Conservation (phyloP, 2,113 vertebrate species). For the Colossoma macropomum region DNA sequence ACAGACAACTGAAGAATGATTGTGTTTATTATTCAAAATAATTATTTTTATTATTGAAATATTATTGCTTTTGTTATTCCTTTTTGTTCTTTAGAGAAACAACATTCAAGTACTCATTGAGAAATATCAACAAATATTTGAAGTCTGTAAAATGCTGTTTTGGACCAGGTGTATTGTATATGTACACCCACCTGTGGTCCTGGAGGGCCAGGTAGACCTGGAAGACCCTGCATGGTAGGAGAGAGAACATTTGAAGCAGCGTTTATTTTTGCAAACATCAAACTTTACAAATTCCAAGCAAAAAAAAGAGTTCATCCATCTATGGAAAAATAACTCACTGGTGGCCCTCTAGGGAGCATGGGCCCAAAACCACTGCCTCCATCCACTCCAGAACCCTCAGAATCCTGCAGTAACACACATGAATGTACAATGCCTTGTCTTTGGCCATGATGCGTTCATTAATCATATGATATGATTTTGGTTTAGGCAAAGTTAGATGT, state of each 20-base stretch:
- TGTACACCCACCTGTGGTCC: slow-evolving; percentile 72
- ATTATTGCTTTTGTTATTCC: too few species aligned
- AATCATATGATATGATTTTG: slow-evolving; percentile 1
- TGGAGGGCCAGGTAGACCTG: slow-evolving; percentile 69
- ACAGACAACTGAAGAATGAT: too few species aligned
- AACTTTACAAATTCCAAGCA: not conserved
- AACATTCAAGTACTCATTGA: too few species aligned
- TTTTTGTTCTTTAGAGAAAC: too few species aligned
- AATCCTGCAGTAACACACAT: slow-evolving; percentile 75
- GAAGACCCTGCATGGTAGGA: slow-evolving; percentile 65
- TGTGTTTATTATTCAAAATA: too few species aligned
- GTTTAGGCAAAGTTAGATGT: not conserved
- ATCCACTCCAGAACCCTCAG: slow-evolving; percentile 85
- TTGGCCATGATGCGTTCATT: slow-evolving; percentile 2
- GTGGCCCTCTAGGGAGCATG: slow-evolving; percentile 63
- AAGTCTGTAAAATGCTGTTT: too few species aligned
- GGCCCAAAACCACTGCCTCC: slow-evolving; percentile 58
- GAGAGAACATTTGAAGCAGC: not conserved
- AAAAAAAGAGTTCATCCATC: not conserved
- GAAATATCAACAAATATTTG: too few species aligned
- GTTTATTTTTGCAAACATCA: not conserved
- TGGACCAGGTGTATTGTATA: not conserved
- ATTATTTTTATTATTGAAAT: too few species aligned
- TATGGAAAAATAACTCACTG: slow-evolving; percentile 69
- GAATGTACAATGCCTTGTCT: slow-evolving; percentile 16